These are phyloP conservation scores for Ips nitidus DNA, from an alignment of 1,140 invertebrate genomes.

Conservation along the genomic window DNA sequence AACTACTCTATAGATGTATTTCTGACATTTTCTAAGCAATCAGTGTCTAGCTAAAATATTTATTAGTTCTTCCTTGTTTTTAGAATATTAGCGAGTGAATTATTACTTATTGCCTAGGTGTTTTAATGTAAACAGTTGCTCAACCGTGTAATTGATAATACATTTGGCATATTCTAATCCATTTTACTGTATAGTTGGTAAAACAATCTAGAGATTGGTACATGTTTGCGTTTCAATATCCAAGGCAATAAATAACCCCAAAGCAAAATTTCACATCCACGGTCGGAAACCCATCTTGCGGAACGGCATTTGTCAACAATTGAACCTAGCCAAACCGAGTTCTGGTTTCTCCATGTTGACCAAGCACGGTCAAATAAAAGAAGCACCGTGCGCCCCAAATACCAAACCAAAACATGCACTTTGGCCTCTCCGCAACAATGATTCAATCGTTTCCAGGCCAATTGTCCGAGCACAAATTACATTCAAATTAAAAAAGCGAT, in stretches of 20 bases:
- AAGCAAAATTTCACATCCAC: slow-evolving; percentile 22
- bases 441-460: slow-evolving; percentile 15
- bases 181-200: not conserved
- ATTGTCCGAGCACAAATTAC: slow-evolving; percentile 20
- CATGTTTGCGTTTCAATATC: not conserved
- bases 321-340: not conserved
- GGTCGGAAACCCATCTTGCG: slow-evolving; percentile 7
- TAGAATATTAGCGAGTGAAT: too few species aligned
- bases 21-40: too few species aligned
- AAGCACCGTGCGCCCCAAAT: slow-evolving; percentile 5
- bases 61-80: too few species aligned
- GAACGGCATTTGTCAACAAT: slow-evolving; percentile 1
- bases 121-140: too few species aligned
- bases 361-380: not conserved
- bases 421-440: not conserved
- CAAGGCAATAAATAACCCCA: slow-evolving; percentile 16
- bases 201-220: not conserved
- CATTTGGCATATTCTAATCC: not conserved
- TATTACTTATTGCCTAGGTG: too few species aligned
- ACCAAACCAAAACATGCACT: slow-evolving; percentile 6
- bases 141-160: not conserved
- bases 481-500: slow-evolving; percentile 35
- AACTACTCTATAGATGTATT: too few species aligned
- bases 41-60: too few species aligned
- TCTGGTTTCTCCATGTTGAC: not conserved